Evolutionary conservation across 1,140 invertebrate genomes (phyloP).

Genomic region (Neuroterus valhalla): DNA sequence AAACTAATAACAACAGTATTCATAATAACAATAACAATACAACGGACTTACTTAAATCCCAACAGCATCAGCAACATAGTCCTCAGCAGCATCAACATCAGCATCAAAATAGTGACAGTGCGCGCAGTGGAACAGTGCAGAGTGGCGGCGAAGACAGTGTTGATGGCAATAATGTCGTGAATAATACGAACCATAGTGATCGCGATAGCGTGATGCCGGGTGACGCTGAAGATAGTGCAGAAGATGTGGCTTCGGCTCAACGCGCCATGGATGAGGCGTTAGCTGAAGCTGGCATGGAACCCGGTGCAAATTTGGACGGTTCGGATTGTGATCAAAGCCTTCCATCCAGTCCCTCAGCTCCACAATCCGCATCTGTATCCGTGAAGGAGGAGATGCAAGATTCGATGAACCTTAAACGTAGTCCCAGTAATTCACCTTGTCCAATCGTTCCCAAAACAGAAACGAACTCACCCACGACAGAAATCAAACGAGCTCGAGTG

Average conservation of each 20-base stretch:
- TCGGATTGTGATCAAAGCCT: constrained; percentile 82
- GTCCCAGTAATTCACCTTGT: constrained; percentile 70
- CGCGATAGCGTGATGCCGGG: constrained; percentile 77
- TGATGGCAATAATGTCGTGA: constrained; percentile 71
- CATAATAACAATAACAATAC: constrained; percentile 76
- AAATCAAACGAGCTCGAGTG: constrained; percentile 92
- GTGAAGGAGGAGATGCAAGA: constrained; percentile 80
- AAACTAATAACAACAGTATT: constrained; percentile 75
- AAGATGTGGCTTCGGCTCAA: constrained; percentile 76
- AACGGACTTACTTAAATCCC: constrained; percentile 66
- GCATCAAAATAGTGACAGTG: constrained; percentile 71
- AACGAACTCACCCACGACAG: constrained; percentile 74
- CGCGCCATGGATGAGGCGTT: constrained; percentile 79
- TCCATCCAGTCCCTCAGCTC: constrained; percentile 77
- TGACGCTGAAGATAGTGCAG: constrained; percentile 78
- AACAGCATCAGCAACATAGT: constrained; percentile 69
- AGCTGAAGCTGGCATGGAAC: constrained; percentile 76
- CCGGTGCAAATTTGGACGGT: constrained; percentile 79
- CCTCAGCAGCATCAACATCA: constrained; percentile 59
- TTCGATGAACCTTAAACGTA: constrained; percentile 73
- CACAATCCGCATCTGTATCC: constrained; percentile 77
- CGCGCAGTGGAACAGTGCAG: constrained; percentile 72
- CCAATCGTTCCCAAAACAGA: constrained; percentile 69
- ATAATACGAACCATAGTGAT: constrained; percentile 66
- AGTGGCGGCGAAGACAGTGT: constrained; percentile 72